Conservation (phyloP, 1,140 invertebrate species). For the Fopius arisanus region DNA sequence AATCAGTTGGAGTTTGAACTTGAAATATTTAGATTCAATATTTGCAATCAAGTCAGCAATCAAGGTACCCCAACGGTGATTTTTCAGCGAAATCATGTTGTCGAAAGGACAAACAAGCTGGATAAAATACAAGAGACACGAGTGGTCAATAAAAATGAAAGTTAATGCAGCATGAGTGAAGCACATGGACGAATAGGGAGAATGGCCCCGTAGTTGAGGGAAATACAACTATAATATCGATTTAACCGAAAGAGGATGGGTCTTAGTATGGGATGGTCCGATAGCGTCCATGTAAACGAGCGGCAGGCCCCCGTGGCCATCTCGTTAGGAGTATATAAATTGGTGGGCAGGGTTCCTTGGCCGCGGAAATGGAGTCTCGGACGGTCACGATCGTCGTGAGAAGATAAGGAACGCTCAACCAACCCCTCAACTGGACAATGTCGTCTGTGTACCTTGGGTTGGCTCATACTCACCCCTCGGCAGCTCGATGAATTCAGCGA, state of each 20-base stretch:
- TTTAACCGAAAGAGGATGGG: neutral
- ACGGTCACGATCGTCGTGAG: constrained; percentile 58
- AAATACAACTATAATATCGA: constrained; percentile 6
- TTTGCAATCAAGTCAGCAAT: neutral
- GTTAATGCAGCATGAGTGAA: constrained; percentile 6
- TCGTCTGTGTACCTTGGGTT: constrained; percentile 3
- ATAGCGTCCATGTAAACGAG: constrained; percentile 57
- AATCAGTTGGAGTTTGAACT: too few species aligned
- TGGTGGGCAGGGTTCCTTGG: constrained; percentile 51
- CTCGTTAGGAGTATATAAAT: constrained; percentile 59
- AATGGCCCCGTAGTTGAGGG: constrained; percentile 14
- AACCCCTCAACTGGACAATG: neutral
- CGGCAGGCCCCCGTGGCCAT: constrained; percentile 42
- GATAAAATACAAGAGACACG: neutral
- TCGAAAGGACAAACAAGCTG: constrained; percentile 8
- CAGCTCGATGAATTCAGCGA: constrained; percentile 35
- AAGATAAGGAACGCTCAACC: constrained; percentile 53
- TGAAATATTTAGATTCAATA: too few species aligned
- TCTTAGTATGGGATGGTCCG: constrained; percentile 2
- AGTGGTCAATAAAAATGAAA: neutral
- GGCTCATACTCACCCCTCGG: neutral
- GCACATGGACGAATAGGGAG: neutral
- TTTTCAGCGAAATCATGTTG: neutral
- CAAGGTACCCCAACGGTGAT: neutral
- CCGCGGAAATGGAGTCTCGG: constrained; percentile 64